phyloP scores from a whole-genome alignment of 2,113 vertebrate genomes.

The Oreochromis niloticus region DNA sequence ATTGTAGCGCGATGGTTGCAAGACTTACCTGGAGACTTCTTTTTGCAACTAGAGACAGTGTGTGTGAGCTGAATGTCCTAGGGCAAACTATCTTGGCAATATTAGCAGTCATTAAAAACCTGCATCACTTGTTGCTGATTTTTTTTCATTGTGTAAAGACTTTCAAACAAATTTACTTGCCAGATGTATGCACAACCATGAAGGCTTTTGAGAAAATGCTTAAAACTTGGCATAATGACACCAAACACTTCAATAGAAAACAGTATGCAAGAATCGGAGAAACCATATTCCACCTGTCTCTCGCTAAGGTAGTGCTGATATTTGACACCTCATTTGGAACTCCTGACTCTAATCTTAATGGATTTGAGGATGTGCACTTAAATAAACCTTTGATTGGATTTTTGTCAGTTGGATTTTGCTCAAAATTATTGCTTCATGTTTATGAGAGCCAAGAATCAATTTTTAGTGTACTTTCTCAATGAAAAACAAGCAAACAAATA shows the following conservation, averaged over 20 bases:
- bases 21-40: background rate
- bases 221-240: background rate
- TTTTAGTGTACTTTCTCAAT: background rate
- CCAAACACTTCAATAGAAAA: background rate
- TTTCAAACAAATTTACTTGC: background rate
- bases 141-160: background rate
- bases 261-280: background rate
- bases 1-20: background rate
- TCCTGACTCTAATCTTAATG: background rate
- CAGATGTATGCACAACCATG: background rate
- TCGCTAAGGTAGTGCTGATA: background rate
- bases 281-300: background rate
- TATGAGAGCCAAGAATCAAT: background rate
- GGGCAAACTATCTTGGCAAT: background rate
- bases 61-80: background rate
- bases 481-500: background rate
- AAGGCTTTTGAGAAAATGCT: background rate
- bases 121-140: background rate
- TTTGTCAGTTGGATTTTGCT: background rate
- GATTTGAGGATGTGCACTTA: background rate
- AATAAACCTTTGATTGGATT: background rate
- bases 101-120: background rate
- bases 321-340: background rate
- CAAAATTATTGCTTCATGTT: rapidly evolving
- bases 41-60: background rate